Conservation (phyloP, 2,888 invertebrate genomes). For the Nomada ruficornis region DNA sequence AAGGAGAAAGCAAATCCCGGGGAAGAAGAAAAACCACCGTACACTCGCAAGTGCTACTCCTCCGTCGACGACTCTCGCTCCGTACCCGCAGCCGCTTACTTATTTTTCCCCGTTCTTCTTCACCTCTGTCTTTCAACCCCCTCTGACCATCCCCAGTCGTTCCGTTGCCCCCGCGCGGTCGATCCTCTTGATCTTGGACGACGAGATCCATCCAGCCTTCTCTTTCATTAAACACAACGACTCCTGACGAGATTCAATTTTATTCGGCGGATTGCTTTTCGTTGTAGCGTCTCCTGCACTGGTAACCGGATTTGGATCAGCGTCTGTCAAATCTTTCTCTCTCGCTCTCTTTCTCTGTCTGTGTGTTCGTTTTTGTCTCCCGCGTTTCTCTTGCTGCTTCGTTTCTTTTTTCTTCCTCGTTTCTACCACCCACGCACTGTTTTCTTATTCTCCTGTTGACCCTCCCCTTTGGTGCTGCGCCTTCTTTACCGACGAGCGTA, state of each 20-base stretch:
- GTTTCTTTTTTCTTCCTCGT: slow-evolving; percentile 11
- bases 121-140: neutral
- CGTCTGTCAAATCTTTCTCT: slow-evolving; percentile 70
- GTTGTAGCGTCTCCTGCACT: slow-evolving; percentile 75
- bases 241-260: slow-evolving; percentile 81
- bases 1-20: slow-evolving; percentile 64
- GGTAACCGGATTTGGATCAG: slow-evolving; percentile 82
- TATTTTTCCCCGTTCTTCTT: slow-evolving; percentile 54
- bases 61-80: slow-evolving; percentile 29
- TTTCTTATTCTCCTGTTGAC: neutral
- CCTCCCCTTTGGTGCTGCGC: neutral
- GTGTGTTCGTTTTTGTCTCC: neutral
- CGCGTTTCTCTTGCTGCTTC: neutral
- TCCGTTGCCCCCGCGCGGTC: slow-evolving; percentile 56
- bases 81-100: slow-evolving; percentile 52
- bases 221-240: slow-evolving; percentile 78
- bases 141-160: slow-evolving; percentile 32
- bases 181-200: slow-evolving; percentile 72
- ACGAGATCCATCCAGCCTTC: slow-evolving; percentile 57
- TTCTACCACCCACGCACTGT: neutral
- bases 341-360: too few relatives aligned
- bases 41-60: slow-evolving; percentile 16
- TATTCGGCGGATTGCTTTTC: slow-evolving; percentile 81
- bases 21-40: slow-evolving; percentile 23
- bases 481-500: slow-evolving; percentile 4